Evolutionary conservation across 2,888 invertebrate genomes (phyloP), one percentile per base, ranked within the genome.

Genomic region (Escarpia spicata): DNA sequence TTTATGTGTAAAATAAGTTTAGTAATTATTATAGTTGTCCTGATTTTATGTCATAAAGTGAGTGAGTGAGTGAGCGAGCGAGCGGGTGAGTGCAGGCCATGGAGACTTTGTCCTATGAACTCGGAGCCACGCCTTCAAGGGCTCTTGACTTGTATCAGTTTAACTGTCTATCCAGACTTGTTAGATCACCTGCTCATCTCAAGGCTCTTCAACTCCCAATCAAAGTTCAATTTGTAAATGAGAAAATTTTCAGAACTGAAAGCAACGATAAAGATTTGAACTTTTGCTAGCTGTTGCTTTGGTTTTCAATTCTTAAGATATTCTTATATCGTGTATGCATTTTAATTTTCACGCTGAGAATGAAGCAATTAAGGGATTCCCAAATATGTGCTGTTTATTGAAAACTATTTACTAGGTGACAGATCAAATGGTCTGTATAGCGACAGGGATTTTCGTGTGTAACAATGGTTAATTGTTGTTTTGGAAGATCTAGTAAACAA

Each of bases 111-210:
- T 75, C 75, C 75, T 6, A 26, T 75, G 26, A 75, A 75, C 19
- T 19, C 26, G 19, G 75, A n/a, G 26, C 19, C 75, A 19, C 75
- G 19, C 75, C 75, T 75, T 75, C 75, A 75, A 75, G 75, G 75
- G 75, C 75, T 75, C 75, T 75, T 75, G 75, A 75, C 75, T 75
- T 75, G 75, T 75, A 26, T 75, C 75, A 26, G 75, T 75, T 75
- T 26, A 6, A 6, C 0, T n/a, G 6, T 26, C 19, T 15, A 6
- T 4, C n/a, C n/a, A 26, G 75, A 75, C 75, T 26, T 26, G 75
- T 75, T 75, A 75, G n/a, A 75, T 75, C 75, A 75, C 75, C 75
- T 26, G 19, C 75, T 75, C 75, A 75, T n/a, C n/a, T 19, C 26
- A 19, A 75, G 3, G 26, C n/a, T 75, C 75, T n/a, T 15, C 19